A percentile compares a stretch with the other conserved stretches of the same genome.
These are phyloP conservation scores for Aphodius granarius DNA, from an alignment of 2,888 invertebrate species.

Conservation along the genomic window DNA sequence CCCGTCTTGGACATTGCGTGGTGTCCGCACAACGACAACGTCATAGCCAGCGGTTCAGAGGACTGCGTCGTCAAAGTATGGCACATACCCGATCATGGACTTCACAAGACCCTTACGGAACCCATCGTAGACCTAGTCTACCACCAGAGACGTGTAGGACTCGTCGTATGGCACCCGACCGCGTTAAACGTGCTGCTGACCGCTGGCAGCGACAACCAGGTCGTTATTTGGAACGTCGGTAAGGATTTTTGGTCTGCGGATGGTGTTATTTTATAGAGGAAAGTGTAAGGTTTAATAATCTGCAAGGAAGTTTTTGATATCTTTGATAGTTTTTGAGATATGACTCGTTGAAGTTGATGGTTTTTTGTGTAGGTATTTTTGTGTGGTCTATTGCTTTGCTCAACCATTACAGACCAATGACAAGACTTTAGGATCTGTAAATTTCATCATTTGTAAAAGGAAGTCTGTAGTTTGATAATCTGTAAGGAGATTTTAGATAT, in stretches of 20 bases:
- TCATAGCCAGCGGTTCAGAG: slow-evolving; percentile 96
- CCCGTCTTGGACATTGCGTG: slow-evolving; percentile 96
- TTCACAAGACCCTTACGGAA: slow-evolving; percentile 87
- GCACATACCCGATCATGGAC: slow-evolving; percentile 93
- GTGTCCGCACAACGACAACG: slow-evolving; percentile 98
- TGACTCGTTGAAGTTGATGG: not conserved
- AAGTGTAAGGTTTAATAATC: not conserved
- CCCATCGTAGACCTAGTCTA: slow-evolving; percentile 91
- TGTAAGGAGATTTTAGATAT: no score
- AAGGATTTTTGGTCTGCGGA: slow-evolving; percentile 27
- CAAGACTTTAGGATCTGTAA: no score
- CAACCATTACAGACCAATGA: no score
- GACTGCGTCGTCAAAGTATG: slow-evolving; percentile 93
- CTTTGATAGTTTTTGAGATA: not conserved
- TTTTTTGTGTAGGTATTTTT: no score
- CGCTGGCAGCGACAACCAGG: slow-evolving; percentile 89
- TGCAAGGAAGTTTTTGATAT: not conserved
- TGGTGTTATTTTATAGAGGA: not conserved
- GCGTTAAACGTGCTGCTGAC: slow-evolving; percentile 93
- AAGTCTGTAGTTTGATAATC: no score
- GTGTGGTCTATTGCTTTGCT: no score
- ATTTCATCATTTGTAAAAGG: no score
- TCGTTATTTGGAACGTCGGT: slow-evolving; percentile 55
- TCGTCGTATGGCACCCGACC: slow-evolving; percentile 96
- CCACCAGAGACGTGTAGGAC: slow-evolving; percentile 89